These are phyloP conservation scores for Euplexia lucipara DNA, from an alignment of 2,888 invertebrate species.

Conservation along the genomic window DNA sequence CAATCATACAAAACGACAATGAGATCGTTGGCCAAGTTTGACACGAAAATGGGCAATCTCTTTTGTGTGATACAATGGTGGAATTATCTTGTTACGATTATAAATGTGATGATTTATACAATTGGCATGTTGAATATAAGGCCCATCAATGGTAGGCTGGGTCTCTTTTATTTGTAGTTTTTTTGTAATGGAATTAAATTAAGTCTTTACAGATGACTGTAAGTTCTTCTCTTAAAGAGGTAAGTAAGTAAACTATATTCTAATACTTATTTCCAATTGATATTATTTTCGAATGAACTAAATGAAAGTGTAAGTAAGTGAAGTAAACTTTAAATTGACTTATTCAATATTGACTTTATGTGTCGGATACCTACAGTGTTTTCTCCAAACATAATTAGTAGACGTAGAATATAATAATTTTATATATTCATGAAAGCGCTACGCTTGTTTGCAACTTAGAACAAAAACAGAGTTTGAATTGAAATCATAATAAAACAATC, in stretches of 20 bases:
- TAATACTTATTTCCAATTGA: too few relatives aligned
- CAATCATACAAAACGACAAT: slow-evolving; percentile 43
- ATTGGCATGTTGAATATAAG: slow-evolving; percentile 4
- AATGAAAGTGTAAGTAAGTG: too few relatives aligned
- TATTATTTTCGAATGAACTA: too few relatives aligned
- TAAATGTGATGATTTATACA: slow-evolving; percentile 4
- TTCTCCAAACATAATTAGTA: too few relatives aligned
- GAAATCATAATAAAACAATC: slow-evolving; percentile 1
- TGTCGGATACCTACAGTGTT: too few relatives aligned
- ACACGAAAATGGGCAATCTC: slow-evolving; percentile 38
- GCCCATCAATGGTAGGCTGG: neutral
- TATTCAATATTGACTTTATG: too few relatives aligned
- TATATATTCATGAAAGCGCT: too few relatives aligned
- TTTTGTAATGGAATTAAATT: slow-evolving; percentile 5
- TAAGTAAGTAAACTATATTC: too few relatives aligned
- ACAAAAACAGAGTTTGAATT: neutral
- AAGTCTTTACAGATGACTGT: too few relatives aligned
- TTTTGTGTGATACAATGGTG: slow-evolving; percentile 16
- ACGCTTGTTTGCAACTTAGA: neutral
- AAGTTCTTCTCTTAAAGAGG: neutral
- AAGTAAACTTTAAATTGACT: too few relatives aligned
- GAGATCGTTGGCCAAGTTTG: slow-evolving; percentile 32
- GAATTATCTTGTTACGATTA: slow-evolving; percentile 38
- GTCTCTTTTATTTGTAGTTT: slow-evolving; percentile 6
- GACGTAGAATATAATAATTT: too few relatives aligned